Evolutionary conservation across 2,888 invertebrate species (phyloP), one percentile per base, ranked within the genome.

Genomic region (Dicyrtomina minuta): DNA sequence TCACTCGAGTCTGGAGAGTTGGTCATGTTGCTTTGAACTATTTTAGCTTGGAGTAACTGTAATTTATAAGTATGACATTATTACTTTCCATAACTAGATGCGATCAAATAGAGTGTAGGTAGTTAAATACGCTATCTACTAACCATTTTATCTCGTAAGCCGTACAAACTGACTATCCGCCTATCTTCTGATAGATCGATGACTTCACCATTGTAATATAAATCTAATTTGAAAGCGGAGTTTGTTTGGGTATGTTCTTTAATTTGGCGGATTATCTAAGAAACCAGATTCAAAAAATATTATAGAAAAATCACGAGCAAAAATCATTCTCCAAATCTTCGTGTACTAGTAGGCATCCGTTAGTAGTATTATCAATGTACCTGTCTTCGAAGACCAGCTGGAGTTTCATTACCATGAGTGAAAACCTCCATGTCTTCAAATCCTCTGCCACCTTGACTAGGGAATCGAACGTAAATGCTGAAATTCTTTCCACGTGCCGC

Each of bases 351-450:
- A n/a, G n/a, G 12, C 26, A 17, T 39, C 33, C 6, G 22, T 33
- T n/a, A n/a, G 12, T 61, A 26, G 10, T 10, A 13, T 46, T 24
- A n/a, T 41, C 6, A 55, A 1, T 22, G 12, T 79, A 93, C 88
- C 79, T 89, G 88, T 70, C 92, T 85, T 75, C 95, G 87, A 72
- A 96, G 86, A 43, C 92, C 89, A 66, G 91, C 91, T 78, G 97
- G 85, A 2, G 96, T 96, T 81, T 97, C 96, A 82, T 97, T 96
- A 71, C 91, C 91, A 83, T 97, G 97, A 55, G 96, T 93, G 81
- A 89, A 90, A 71, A 97, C 84, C 81, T 97, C 96, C 78, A 95
- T 86, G 80, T 97, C 96, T 75, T 97, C 96, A 62, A 91, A 87
- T 72, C 82, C 81, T 78, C 92, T 90, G 13, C 83, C 83, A 80